phyloP scores from a whole-genome alignment of 2,113 vertebrate genomes.

The Rhea pennata region DNA sequence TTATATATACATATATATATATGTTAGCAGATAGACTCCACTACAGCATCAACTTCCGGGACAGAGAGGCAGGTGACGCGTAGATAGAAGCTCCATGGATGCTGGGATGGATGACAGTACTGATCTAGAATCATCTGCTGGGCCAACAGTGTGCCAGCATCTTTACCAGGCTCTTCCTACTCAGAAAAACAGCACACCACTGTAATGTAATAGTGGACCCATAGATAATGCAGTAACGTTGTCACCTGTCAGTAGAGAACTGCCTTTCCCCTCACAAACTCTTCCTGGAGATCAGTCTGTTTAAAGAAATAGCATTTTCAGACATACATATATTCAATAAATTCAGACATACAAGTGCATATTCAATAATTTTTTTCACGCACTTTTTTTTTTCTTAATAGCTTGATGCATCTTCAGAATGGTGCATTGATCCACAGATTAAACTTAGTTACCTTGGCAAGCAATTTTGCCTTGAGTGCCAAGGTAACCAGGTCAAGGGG shows the following conservation, averaged over 20 bases:
- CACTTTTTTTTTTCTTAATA: conserved; percentile 30
- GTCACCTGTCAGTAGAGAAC: not conserved
- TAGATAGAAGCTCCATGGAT: not conserved
- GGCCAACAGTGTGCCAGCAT: not conserved
- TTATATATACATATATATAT: too few species aligned
- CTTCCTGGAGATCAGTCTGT: not conserved
- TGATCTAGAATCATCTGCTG: not conserved
- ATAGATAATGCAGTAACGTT: not conserved
- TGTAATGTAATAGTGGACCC: not conserved
- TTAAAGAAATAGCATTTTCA: conserved; percentile 12
- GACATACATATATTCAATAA: not conserved
- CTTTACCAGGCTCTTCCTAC: not conserved
- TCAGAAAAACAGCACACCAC: not conserved
- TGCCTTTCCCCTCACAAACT: not conserved
- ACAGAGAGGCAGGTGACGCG: not conserved
- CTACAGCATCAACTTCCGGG: not conserved
- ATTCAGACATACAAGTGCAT: not conserved
- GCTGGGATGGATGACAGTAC: not conserved
- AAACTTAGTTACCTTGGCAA: conserved; percentile 68
- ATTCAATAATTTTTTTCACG: not conserved
- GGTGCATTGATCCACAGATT: conserved; percentile 37
- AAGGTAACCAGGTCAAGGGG: conserved; percentile 62
- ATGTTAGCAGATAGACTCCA: not conserved
- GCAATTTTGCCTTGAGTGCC: conserved; percentile 10
- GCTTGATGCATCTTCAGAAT: conserved; percentile 10